Base-by-base conservation (phyloP, 2,797 vertebrate genomes). In the Neosilurus mollespiculum region DNA sequence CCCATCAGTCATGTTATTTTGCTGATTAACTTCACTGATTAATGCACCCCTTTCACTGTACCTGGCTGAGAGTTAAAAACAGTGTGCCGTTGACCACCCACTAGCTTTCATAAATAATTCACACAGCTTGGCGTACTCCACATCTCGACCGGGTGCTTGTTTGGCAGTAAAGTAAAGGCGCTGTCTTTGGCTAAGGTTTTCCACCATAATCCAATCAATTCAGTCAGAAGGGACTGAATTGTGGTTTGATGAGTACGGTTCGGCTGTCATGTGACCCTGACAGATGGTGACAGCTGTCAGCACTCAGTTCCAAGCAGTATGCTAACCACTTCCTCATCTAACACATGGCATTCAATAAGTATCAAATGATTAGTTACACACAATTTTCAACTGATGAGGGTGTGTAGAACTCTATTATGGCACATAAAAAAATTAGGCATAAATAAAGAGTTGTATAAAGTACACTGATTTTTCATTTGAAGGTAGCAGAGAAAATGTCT, bases 171-270 rank as follows among this genome's bases (percentile, higher is more conserved):
- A 79, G 51, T 71, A 56, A 61, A 72, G 81, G 67, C 58, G 72
- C 73, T 81, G 66, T 83, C 73, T 86, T 85, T 73, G 77, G 79
- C 69, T 56, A 87, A 78, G 64, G 20, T 80, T 84, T 84, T 54
- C 58, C 88, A 86, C 85, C 78, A 87, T 88, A 81, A 81, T 59
- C 83, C 86, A 86, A 92, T 92, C 90, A 89, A 91, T 92, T 90
- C 86, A 85, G 79, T 84, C 84, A 73, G 85, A 85, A 86, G 86
- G 73, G 80, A 75, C 69, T 54, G 79, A 37, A 66, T 37, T 86
- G 79, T 76, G 73, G 67, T 49, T 64, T 80, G 86, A 86, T 77
- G 84, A 81, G 84, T 78, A 62, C n/a, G 20, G 83, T 62, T 66
- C 56, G 12, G 72, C 64, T 34, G 81, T 75, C 64, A 65, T 34